A percentile compares a stretch with the other conserved stretches of the same genome.
These are phyloP conservation scores for Tetranychus piercei DNA, from an alignment of 2,888 invertebrate genomes.

Conservation along the genomic window DNA sequence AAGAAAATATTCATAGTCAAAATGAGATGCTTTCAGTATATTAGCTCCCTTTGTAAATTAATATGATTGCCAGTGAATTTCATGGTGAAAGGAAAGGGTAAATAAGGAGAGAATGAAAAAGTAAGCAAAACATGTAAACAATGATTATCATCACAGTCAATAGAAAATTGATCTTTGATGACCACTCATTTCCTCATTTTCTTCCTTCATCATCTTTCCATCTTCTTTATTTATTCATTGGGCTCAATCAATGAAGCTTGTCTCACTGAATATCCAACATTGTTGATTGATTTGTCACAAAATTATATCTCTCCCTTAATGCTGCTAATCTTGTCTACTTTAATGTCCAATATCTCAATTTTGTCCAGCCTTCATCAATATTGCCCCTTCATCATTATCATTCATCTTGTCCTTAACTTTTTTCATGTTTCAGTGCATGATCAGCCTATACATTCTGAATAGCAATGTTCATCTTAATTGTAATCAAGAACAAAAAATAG, in stretches of 20 bases:
- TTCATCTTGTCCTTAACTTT: too few relatives aligned
- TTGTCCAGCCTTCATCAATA: too few relatives aligned
- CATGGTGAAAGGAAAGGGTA: background rate
- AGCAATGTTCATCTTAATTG: too few relatives aligned
- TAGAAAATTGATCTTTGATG: slow-evolving; percentile 2
- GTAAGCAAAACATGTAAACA: background rate
- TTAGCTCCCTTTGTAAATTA: slow-evolving; percentile 54
- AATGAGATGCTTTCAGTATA: slow-evolving; percentile 68
- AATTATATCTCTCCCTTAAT: background rate
- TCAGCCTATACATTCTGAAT: too few relatives aligned
- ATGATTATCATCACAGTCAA: background rate
- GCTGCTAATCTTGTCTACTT: too few relatives aligned
- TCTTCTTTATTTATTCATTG: background rate
- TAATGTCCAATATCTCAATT: too few relatives aligned
- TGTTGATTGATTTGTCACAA: background rate
- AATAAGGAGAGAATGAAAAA: background rate
- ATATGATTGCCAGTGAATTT: background rate
- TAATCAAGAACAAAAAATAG: too few relatives aligned
- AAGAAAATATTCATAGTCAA: slow-evolving; percentile 76
- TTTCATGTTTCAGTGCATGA: too few relatives aligned
- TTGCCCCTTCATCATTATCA: too few relatives aligned
- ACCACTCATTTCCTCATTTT: background rate
- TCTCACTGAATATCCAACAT: slow-evolving; percentile 1
- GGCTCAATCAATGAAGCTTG: background rate
- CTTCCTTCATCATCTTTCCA: background rate